Evolutionary conservation across 2,797 vertebrate genomes (phyloP).

Genomic region (Cossypha heuglini): DNA sequence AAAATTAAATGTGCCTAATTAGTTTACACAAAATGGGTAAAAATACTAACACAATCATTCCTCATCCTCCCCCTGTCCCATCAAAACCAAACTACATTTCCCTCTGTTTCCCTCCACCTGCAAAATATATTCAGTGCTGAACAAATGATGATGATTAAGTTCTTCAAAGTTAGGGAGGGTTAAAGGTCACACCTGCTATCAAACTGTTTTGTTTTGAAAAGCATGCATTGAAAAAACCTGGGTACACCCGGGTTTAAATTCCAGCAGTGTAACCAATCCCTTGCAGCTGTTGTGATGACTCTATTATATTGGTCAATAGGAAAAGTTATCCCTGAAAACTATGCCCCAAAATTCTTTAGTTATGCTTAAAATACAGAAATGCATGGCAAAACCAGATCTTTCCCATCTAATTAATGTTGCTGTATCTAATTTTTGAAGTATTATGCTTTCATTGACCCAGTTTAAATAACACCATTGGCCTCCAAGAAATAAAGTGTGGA

Average conservation of each 20-base stretch:
- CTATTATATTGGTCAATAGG: constrained; percentile 65
- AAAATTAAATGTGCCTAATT: background rate
- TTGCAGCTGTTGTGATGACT: constrained; percentile 83
- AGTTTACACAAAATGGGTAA: background rate
- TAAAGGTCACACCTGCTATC: constrained; percentile 84
- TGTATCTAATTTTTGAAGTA: constrained; percentile 37
- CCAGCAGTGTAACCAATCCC: constrained; percentile 76
- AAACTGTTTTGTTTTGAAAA: constrained; percentile 76
- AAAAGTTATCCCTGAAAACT: constrained; percentile 43
- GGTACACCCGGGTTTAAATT: constrained; percentile 65
- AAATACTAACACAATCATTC: background rate
- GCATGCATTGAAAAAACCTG: constrained; percentile 64
- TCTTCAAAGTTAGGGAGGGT: constrained; percentile 62
- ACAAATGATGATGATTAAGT: constrained; percentile 51
- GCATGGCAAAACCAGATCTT: background rate
- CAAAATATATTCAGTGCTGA: constrained; percentile 48
- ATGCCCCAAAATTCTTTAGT: constrained; percentile 46
- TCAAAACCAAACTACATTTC: constrained; percentile 38
- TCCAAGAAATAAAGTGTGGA: background rate
- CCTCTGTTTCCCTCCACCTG: constrained; percentile 38
- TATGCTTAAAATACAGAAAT: constrained; percentile 52
- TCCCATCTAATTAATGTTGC: constrained; percentile 24
- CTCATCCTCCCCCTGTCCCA: background rate
- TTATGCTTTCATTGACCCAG: background rate
- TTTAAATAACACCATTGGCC: background rate